phyloP scores from a whole-genome alignment of 2,113 vertebrate genomes.

The Ploceus nigricollis region DNA sequence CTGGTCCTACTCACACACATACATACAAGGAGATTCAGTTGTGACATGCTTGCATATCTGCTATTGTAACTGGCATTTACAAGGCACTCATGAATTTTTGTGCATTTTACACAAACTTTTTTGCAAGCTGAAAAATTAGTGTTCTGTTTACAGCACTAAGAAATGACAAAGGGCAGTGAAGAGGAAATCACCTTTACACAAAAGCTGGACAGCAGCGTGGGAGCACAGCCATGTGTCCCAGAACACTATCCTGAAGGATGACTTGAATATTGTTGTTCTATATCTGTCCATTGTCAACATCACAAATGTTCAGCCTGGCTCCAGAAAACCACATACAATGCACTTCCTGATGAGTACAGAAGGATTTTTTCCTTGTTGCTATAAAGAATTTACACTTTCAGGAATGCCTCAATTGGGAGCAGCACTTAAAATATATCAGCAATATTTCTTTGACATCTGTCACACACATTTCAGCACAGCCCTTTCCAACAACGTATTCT shows the following conservation, averaged over 20 bases:
- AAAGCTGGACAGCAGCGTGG: background rate
- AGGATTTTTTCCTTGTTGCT: background rate
- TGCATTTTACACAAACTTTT: background rate
- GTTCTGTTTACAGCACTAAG: background rate
- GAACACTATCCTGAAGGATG: background rate
- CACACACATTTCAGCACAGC: slow-evolving; percentile 38
- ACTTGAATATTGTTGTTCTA: background rate
- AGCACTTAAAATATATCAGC: slow-evolving; percentile 36
- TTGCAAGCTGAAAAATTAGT: background rate
- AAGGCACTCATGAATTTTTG: background rate
- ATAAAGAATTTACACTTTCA: slow-evolving; percentile 22
- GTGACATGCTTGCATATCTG: background rate
- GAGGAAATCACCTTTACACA: background rate
- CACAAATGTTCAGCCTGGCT: background rate
- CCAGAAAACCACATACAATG: background rate
- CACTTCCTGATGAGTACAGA: background rate
- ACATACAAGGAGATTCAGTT: background rate
- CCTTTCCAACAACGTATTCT: slow-evolving; percentile 15
- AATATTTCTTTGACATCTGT: slow-evolving; percentile 56
- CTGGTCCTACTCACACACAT: background rate
- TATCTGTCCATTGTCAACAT: background rate
- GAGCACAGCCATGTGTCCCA: background rate
- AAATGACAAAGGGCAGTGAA: background rate
- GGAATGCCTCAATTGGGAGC: background rate
- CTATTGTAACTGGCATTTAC: background rate